Conservation (phyloP, 2,797 vertebrate species). For the Brotogeris chrysoptera region DNA sequence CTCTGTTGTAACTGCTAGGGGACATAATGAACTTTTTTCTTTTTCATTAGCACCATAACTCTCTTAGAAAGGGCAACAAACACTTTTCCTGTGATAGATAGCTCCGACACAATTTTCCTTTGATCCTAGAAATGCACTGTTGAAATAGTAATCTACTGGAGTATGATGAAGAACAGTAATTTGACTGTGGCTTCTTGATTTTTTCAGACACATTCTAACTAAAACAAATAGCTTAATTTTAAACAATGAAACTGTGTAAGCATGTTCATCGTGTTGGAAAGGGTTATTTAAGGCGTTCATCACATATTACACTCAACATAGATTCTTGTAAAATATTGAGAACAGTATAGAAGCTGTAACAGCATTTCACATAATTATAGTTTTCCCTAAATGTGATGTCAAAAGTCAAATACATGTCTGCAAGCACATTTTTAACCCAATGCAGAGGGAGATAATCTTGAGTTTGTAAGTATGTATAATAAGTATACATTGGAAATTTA, state of each 20-base stretch:
- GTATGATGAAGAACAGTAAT: not conserved
- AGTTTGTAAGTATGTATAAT: not conserved
- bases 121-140: not conserved
- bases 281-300: conserved; percentile 4
- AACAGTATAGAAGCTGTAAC: not conserved
- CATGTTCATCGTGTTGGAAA: not conserved
- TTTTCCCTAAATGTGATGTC: not conserved
- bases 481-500: not conserved
- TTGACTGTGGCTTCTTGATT: not conserved
- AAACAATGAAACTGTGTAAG: not conserved
- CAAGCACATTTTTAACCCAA: not conserved
- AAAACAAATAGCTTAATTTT: conserved; percentile 37
- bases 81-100: not conserved
- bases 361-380: not conserved
- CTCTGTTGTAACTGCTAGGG: not conserved
- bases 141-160: not conserved
- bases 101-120: not conserved
- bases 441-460: not conserved
- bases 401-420: not conserved
- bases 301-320: not conserved
- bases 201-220: conserved; percentile 8
- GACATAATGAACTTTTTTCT: not conserved
- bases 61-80: not conserved
- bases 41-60: not conserved
- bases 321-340: not conserved